Base-by-base conservation (phyloP, 1,140 invertebrate species). In the Dendrolimus punctatus region DNA sequence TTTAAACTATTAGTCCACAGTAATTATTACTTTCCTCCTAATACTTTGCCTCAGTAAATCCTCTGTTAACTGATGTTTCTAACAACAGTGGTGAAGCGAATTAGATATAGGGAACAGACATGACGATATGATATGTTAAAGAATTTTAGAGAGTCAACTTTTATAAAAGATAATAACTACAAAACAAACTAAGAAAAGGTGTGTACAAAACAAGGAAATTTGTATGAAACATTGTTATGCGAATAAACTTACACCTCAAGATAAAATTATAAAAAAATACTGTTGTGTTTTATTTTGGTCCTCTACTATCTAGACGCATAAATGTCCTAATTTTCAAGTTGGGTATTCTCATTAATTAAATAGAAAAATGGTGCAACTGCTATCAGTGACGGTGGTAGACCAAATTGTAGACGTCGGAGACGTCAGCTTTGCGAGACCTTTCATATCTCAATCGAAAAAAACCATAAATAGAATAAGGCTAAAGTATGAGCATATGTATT, bases 211-310 rank as follows among this genome's bases (percentile, higher is more conserved):
- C 72, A 80, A 84, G 80, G 78, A 83, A 80, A 86, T 86, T 86
- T 86, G 83, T 86, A 86, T 86, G 83, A 84, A 82, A 84, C 72
- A 81, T 84, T 86, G 83, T 86, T 86, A 86, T 84, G 83, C 83
- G 79, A 83, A 86, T 86, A 86, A 86, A 86, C 82, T 86, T 86
- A 86, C 80, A 86, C 82, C 82, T 83, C 80, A 81, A 86, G 75
- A 84, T 84, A 86, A 86, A 73, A 71, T 58, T 73, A 73, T 68
- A 68, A 73, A 61, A 59, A 77, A 78, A 74, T 71, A 71, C 44
- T 74, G 40, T 60, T 60, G 77, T 72, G 68, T 86, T 86, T 86
- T 70, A 83, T 84, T 84, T 81, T 46, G 56, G 52, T 8, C n/a
- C 40, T 8, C 45, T 37, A 39, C 42, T 44, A n/a, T 3, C 37